These are phyloP conservation scores for Pseudomyrmex flavicornis DNA, from an alignment of 1,140 invertebrate species.

Conservation along the genomic window DNA sequence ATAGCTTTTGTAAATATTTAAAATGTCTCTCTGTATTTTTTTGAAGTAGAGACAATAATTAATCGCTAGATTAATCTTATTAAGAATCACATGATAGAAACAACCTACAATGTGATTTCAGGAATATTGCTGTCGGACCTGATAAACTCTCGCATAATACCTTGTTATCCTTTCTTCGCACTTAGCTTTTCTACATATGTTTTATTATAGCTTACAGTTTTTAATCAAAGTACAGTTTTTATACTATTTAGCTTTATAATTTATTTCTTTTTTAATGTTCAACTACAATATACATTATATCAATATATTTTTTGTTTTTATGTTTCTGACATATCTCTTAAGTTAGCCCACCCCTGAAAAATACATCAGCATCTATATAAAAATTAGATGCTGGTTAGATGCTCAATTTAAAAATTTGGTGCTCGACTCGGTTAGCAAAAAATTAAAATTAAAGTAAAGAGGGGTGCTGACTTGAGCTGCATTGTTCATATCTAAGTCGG, in stretches of 20 bases:
- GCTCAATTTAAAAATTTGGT: too few relatives aligned
- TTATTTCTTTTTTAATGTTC: constrained; percentile 8
- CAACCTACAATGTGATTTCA: constrained; percentile 69
- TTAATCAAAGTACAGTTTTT: background rate
- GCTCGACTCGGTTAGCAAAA: too few relatives aligned
- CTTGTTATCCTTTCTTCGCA: constrained; percentile 71
- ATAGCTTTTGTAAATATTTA: background rate
- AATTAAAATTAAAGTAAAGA: too few relatives aligned
- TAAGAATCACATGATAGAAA: constrained; percentile 34
- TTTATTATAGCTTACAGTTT: constrained; percentile 27
- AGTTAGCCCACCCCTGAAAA: too few relatives aligned
- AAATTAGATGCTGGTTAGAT: too few relatives aligned
- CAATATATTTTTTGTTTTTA: background rate
- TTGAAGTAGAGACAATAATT: background rate
- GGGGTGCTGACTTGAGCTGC: too few relatives aligned
- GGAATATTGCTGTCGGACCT: constrained; percentile 73
- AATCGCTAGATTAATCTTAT: background rate
- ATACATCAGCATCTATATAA: too few relatives aligned
- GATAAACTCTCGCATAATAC: constrained; percentile 71
- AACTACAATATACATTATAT: background rate
- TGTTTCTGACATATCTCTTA: too few relatives aligned
- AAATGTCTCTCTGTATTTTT: background rate
- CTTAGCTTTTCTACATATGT: constrained; percentile 66
- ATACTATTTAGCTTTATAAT: constrained; percentile 4
- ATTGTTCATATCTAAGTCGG: too few relatives aligned